Conservation (phyloP, 1,140 invertebrate species). For the Hydropsyche tenuis region DNA sequence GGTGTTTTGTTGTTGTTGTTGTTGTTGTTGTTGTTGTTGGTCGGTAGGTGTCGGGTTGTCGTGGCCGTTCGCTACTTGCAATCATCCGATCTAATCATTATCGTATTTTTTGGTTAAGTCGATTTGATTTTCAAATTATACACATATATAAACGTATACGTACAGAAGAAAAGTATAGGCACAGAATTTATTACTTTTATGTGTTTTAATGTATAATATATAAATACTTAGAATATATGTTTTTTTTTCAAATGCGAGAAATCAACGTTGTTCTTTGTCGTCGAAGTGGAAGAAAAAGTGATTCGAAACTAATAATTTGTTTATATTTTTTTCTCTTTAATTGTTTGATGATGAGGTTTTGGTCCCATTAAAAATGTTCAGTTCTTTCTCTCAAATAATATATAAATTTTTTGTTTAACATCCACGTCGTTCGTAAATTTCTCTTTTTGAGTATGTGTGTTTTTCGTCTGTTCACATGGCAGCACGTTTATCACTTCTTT, state of each 20-base stretch:
- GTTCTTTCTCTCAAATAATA: not conserved
- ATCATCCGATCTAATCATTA: not conserved
- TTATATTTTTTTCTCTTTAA: too few relatives aligned
- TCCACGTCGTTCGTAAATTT: slow-evolving; percentile 3
- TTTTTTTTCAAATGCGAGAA: slow-evolving; percentile 25
- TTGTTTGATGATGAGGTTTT: slow-evolving; percentile 18
- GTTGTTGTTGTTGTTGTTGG: too few relatives aligned
- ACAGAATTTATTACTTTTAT: slow-evolving; percentile 49
- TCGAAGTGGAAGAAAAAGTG: slow-evolving; percentile 16
- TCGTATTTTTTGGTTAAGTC: not conserved
- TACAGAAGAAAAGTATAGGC: slow-evolving; percentile 43
- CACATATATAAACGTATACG: slow-evolving; percentile 22
- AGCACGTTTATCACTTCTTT: slow-evolving; percentile 1
- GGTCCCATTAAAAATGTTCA: slow-evolving; percentile 32
- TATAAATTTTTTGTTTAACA: slow-evolving; percentile 14
- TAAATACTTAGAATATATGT: slow-evolving; percentile 44
- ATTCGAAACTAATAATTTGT: not conserved
- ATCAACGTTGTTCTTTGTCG: not conserved
- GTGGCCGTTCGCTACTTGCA: not conserved
- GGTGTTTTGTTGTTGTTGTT: not conserved
- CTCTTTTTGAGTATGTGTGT: not conserved
- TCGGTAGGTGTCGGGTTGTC: too few relatives aligned
- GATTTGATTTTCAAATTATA: not conserved
- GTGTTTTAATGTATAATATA: slow-evolving; percentile 29
- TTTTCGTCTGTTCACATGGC: slow-evolving; percentile 1